Base-by-base conservation (phyloP, 2,888 invertebrate species). In the Drosophila emarginata region DNA sequence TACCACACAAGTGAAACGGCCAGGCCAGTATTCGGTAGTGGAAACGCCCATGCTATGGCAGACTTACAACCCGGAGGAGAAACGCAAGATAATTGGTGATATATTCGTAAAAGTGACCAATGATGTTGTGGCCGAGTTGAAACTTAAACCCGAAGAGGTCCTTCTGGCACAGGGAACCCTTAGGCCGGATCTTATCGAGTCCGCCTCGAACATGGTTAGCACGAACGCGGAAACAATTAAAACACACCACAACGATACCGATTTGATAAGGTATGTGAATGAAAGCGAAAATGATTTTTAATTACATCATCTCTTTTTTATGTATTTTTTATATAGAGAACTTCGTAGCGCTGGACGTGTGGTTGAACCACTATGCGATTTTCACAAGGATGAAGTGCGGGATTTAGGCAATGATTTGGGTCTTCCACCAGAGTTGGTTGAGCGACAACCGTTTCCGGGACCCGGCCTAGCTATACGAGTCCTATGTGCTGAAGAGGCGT, bases 181-280 rank as follows among this genome's bases (percentile, higher is more conserved):
- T 15, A 93, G 99, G 90, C 99, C 99, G 45, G 99, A 99, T 93
- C 94, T 99, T 82, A 99, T 99, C 89, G 99, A 99, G 93, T 99
- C 98, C 14, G 99, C 99, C 6, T 98, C 98, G 2, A 92, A 94
- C 69, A 90, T 97, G 87, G 97, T 95, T 74, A 98, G 96, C 80
- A 93, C 91, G 83, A 97, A 97, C 93, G 99, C 99, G 0, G 97
- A 98, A 88, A 96, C 96, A 28, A 99, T 99, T 90, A 99, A 99
- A 93, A 99, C 99, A 26, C 99, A 99, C 92, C 99, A 99, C 93
- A 99, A 99, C 92, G 99, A 99, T 92, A 98, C 98, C 11, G 98
- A 97, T 90, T 93, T 99, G 65, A 98, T 99, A 65, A 93, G 98
- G 67, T 93, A 94, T 83, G 6, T 12, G 15, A 11, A 32, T 54